A percentile compares a stretch with the other conserved stretches of the same genome.
phyloP scores from a whole-genome alignment of 1,140 invertebrate genomes.

The Scylla paramamosain region DNA sequence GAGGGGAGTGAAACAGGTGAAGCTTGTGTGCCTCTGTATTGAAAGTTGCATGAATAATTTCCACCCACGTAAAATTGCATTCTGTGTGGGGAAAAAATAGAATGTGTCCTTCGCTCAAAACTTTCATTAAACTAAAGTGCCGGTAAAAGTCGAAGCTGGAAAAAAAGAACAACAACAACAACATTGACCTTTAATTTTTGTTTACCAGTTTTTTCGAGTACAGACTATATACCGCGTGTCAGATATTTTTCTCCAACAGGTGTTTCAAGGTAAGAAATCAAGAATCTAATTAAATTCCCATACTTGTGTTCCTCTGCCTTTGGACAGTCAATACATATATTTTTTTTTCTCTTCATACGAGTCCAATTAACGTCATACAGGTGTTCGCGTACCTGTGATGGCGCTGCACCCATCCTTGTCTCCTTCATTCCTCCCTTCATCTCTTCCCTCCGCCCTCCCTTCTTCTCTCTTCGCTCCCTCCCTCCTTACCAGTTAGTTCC shows the following conservation, averaged over 20 bases:
- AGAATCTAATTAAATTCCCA: slow-evolving; percentile 13
- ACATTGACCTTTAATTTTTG: background rate
- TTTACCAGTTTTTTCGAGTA: background rate
- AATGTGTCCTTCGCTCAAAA: background rate
- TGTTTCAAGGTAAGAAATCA: slow-evolving; percentile 14
- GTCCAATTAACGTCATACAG: slow-evolving; percentile 4
- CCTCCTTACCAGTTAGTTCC: slow-evolving; percentile 20
- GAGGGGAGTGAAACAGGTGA: too few species aligned
- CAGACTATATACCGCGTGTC: background rate
- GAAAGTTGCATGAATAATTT: background rate
- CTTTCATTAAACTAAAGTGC: background rate
- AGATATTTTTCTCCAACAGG: background rate
- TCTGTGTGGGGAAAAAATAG: background rate
- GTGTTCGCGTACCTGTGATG: background rate
- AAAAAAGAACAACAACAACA: background rate
- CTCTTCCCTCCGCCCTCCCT: background rate
- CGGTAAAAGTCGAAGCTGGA: background rate
- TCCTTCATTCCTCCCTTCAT: background rate
- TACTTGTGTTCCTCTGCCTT: background rate
- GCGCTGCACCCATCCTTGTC: background rate
- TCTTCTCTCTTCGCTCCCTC: background rate
- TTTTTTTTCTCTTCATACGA: background rate
- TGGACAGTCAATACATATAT: background rate
- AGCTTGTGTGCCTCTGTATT: background rate
- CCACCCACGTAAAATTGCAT: background rate